Percentiles rank a stretch among this genome's conserved stretches.
Evolutionary conservation across 92 coral and sea anemone species (phyloP).

Genomic region (Siderastrea siderea): DNA sequence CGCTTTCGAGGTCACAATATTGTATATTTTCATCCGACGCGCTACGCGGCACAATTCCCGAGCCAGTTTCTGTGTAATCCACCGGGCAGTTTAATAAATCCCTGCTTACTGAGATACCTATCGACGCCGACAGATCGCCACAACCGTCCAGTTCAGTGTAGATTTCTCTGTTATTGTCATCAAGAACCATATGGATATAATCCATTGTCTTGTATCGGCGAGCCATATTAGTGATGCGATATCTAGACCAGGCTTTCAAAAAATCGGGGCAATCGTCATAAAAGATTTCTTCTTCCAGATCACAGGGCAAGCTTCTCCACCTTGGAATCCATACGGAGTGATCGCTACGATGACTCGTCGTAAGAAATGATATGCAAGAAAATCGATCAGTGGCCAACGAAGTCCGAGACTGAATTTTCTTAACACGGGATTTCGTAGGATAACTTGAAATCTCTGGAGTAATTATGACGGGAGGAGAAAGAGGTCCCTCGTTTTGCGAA

Average conservation of each 20-base stretch:
- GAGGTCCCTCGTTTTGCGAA: slow-evolving; percentile 21
- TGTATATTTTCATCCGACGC: slow-evolving; percentile 88
- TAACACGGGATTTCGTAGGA: slow-evolving; percentile 76
- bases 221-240: slow-evolving; percentile 90
- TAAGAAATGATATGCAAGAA: slow-evolving; percentile 87
- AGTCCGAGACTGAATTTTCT: slow-evolving; percentile 82
- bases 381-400: slow-evolving; percentile 87
- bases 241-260: slow-evolving; percentile 89
- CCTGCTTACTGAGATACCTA: slow-evolving; percentile 87
- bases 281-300: slow-evolving; percentile 83
- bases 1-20: slow-evolving; percentile 60
- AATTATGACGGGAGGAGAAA: slow-evolving; percentile 79
- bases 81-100: slow-evolving; percentile 75
- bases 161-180: slow-evolving; percentile 40
- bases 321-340: slow-evolving; percentile 78
- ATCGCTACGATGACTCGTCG: slow-evolving; percentile 72
- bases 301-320: slow-evolving; percentile 91
- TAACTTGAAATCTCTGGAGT: slow-evolving; percentile 67
- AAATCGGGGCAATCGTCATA: slow-evolving; percentile 93
- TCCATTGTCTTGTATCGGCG: slow-evolving; percentile 95
- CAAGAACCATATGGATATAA: slow-evolving; percentile 81
- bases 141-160: slow-evolving; percentile 69
- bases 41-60: slow-evolving; percentile 82
- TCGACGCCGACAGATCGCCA: slow-evolving; percentile 76
- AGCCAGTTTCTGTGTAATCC: slow-evolving; percentile 78